These are phyloP conservation scores for Sanderia malayensis DNA, from an alignment of 30 jellyfish, hydroid and myxozoan species.

Conservation along the genomic window DNA sequence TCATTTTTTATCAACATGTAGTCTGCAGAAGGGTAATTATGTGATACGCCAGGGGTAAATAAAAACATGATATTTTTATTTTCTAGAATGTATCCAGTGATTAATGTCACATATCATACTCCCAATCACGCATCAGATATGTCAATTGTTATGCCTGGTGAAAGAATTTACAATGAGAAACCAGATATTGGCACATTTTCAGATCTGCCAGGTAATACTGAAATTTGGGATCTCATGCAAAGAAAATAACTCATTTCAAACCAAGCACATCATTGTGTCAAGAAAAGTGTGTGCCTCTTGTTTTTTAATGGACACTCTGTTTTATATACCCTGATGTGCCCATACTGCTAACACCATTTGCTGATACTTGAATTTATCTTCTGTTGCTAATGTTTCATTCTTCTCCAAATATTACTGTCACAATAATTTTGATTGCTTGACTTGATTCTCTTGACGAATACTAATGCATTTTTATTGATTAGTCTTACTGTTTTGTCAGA, in stretches of 20 bases:
- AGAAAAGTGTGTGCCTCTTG: not conserved
- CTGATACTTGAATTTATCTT: too few relatives aligned
- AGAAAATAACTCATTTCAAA: not conserved
- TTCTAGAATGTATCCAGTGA: not conserved
- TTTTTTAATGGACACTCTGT: not conserved
- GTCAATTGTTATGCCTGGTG: not conserved
- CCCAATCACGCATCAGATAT: not conserved
- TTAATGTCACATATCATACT: not conserved
- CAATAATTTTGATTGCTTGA: not conserved
- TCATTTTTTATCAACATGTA: not conserved
- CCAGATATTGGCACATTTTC: constrained; percentile 1
- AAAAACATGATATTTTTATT: not conserved
- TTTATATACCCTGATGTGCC: constrained; percentile 1
- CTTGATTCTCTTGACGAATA: not conserved
- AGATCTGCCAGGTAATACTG: not conserved
- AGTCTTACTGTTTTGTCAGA: not conserved
- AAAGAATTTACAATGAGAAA: not conserved
- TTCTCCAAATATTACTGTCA: not conserved
- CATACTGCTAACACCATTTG: constrained; percentile 1
- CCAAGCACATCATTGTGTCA: constrained; percentile 1
- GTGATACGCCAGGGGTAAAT: not conserved
- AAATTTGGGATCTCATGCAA: too few relatives aligned
- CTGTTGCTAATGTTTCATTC: not conserved
- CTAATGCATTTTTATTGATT: not conserved
- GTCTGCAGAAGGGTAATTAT: not conserved